A percentile compares a stretch with the other conserved stretches of the same genome.
These are phyloP conservation scores for Ondatra zibethicus DNA, from an alignment of 2,113 vertebrate species.

Conservation along the genomic window DNA sequence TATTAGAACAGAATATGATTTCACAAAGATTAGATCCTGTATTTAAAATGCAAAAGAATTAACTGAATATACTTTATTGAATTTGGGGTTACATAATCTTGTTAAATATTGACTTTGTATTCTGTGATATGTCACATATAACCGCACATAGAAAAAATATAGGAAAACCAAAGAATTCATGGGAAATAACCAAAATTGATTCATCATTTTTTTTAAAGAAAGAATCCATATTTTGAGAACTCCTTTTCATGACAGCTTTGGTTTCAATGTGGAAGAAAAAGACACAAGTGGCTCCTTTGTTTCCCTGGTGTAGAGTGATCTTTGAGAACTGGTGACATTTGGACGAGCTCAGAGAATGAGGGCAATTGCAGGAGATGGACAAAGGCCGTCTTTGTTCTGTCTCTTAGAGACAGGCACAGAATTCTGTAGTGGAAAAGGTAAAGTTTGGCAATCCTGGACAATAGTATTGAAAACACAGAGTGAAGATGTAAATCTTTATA, in stretches of 20 bases:
- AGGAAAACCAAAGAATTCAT: not conserved
- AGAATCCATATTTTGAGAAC: not conserved
- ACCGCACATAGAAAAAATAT: not conserved
- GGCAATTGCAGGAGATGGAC: not conserved
- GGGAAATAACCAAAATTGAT: slow-evolving; percentile 22
- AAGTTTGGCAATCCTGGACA: not conserved
- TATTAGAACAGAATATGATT: not conserved
- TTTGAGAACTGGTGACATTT: slow-evolving; percentile 2
- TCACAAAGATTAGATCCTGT: not conserved
- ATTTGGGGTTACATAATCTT: not conserved
- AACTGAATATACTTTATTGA: slow-evolving; percentile 21
- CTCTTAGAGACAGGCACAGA: slow-evolving; percentile 2
- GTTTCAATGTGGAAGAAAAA: slow-evolving; percentile 35
- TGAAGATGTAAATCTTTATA: not conserved
- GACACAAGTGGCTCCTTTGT: not conserved
- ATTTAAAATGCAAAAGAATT: not conserved
- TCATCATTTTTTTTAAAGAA: not conserved
- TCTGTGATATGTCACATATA: not conserved
- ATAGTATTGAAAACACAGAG: slow-evolving; percentile 2
- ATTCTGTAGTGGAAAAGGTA: not conserved
- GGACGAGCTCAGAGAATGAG: not conserved
- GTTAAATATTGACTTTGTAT: slow-evolving; percentile 34
- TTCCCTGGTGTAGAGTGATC: not conserved
- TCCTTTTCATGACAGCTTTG: not conserved
- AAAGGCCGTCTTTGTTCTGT: not conserved